Conservation (phyloP, 2,113 vertebrate species). For the Leptobrachium ailaonicum region DNA sequence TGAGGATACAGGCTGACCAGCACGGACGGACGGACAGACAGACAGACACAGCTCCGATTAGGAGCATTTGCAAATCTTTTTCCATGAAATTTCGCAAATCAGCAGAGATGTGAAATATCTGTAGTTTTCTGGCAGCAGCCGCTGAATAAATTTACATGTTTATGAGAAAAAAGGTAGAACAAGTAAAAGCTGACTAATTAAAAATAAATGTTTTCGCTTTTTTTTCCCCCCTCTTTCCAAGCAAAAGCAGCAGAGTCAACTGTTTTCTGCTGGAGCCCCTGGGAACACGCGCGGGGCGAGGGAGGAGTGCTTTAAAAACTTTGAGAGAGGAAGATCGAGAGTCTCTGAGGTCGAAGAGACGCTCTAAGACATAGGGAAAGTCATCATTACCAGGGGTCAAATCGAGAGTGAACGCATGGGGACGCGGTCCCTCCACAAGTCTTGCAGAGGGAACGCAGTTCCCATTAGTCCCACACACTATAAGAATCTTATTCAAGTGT, state of each 20-base stretch:
- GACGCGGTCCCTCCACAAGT: too few species aligned
- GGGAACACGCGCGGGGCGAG: background rate
- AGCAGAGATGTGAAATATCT: constrained; percentile 30
- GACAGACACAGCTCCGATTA: background rate
- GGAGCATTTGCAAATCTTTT: constrained; percentile 13
- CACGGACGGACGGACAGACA: background rate
- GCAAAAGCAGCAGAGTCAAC: constrained; percentile 1
- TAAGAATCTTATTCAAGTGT: too few species aligned
- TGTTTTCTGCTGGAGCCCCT: constrained; percentile 1
- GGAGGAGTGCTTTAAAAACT: too few species aligned
- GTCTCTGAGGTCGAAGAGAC: too few species aligned
- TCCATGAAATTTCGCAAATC: constrained; percentile 16
- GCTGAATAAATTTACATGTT: constrained; percentile 36
- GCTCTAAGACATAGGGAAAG: too few species aligned
- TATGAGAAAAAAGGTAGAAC: constrained; percentile 32
- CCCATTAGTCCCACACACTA: too few species aligned
- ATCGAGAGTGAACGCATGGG: too few species aligned
- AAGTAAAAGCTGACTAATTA: constrained; percentile 30
- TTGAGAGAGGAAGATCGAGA: background rate
- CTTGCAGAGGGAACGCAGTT: too few species aligned
- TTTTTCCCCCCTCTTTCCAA: constrained; percentile 2
- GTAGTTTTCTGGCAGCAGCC: constrained; percentile 10
- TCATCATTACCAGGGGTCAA: too few species aligned
- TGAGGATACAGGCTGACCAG: too few species aligned
- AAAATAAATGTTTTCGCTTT: constrained; percentile 2